Base-by-base conservation (phyloP, 2,797 vertebrate genomes). In the Clarias platycephalus region DNA sequence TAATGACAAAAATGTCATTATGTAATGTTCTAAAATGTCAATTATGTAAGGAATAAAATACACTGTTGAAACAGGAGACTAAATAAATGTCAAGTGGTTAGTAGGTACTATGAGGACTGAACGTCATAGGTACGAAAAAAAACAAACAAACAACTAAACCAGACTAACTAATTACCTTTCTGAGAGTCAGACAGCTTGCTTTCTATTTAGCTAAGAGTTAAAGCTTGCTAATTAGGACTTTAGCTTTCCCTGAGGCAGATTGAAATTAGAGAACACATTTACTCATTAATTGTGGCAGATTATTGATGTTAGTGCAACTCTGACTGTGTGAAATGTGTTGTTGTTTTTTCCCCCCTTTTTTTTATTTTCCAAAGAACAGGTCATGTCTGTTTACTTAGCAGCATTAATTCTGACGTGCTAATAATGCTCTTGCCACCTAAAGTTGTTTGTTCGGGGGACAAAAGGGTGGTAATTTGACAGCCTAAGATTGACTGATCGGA, bases 391-490 rank as follows among this genome's bases (percentile, higher is more conserved):
- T 86, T 86, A 76, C 83, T 87, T 71, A 78, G 81, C 53, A 63
- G 20, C 85, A n/a, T 76, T 75, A 22, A 24, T 76, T 44, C 24
- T 62, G 58, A 62, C 58, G 7, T 13, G 34, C 24, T 24, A 15
- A 31, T 31, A 53, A 67, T 49, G 28, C 31, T 84, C 82, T 26
- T 58, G 26, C 83, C 80, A 70, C 68, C 31, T 34, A 12, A 86
- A 84, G 74, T 84, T 63, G 55, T 64, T 85, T 84, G 74, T 80
- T 66, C 24, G 24, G 24, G 64, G 58, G 83, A 83, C 74, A 22
- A 82, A 87, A 87, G 55, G 71, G 37, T 82, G 81, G 60, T 86
- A 83, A 84, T 84, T 53, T 87, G 86, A 85, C 44, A 68, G 64
- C 22, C 82, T 85, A 81, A 83, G 76, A 82, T 77, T 78, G 83